Base-by-base conservation (phyloP, 2,888 invertebrate genomes). In the Apamea crenata region DNA sequence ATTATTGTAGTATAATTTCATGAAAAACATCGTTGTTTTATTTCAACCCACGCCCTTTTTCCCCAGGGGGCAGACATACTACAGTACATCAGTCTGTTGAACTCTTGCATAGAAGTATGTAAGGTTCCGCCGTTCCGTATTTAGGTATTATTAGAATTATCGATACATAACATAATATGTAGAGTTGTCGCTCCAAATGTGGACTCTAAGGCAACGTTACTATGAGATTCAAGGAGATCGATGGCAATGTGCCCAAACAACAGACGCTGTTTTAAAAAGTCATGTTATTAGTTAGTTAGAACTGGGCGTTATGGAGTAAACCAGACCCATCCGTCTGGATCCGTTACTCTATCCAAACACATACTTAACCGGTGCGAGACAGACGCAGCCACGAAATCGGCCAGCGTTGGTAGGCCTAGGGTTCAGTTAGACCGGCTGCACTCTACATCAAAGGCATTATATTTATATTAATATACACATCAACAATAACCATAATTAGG, bases 1-100 rank as follows among this genome's bases (percentile, higher is more conserved):
- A 32, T 44, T 7, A 29, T 77, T 67, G 44, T 47, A 61, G 36
- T 84, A 81, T 7, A 61, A 18, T 36, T 83, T 83, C 2, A 36
- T 61, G 50, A 32, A 29, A 10, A 36, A 68, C 18, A 36, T 67
- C 29, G 1, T 18, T 7, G 14, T 78, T 78, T 78, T n/a, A 56
- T 63, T 77, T 66, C 25, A 40, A 56, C 4, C 29, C 10, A 29
- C 56, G 2, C 29, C 16, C 10, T 44, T 29, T 56, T 47, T 14
- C 6, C 12, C 10, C 10, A 21, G 10, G 2, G 12, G 10, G 5
- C 8, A 29, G 18, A 25, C 25, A 44, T 12, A 18, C 50, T 50
- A 16, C 36, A n/a, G 50, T 40, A 50, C 2, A 21, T 16, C 4
- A 14, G 18, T 47, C 18, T 47, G 25, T 71, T 50, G 44, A 44